Percentiles rank a stretch among this genome's conserved stretches.
Evolutionary conservation across 2,797 vertebrate species (phyloP).

Genomic region (Takifugu rubripes): DNA sequence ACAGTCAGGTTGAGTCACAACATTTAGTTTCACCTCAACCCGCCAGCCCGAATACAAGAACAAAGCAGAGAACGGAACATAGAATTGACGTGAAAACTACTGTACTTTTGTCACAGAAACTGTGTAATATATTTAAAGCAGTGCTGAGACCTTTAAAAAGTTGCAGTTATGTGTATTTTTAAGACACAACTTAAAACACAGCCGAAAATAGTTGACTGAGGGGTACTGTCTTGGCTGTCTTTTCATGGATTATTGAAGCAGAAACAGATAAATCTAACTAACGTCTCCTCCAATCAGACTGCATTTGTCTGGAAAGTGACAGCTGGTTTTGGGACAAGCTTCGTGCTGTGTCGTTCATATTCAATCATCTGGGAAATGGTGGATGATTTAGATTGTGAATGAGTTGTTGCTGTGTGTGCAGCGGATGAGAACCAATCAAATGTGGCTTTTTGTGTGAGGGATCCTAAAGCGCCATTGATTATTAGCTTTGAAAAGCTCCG

Average conservation of each 20-base stretch:
- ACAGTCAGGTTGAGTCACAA: conserved; percentile 49
- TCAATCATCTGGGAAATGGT: conserved; percentile 47
- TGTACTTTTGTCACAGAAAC: conserved; percentile 10
- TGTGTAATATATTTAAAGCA: neutral
- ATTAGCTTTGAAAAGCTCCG: conserved; percentile 22
- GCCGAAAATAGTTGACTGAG: conserved; percentile 15
- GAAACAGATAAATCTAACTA: conserved; percentile 43
- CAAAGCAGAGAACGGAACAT: conserved; percentile 19
- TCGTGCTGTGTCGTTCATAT: conserved; percentile 44
- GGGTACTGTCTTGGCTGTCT: conserved; percentile 21
- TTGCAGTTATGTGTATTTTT: no score
- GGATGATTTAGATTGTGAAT: conserved; percentile 22
- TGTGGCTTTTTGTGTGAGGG: neutral
- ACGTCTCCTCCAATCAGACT: conserved; percentile 31
- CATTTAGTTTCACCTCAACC: conserved; percentile 43
- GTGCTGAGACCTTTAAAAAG: no score
- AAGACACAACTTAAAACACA: conserved; percentile 3
- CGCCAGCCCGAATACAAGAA: conserved; percentile 38
- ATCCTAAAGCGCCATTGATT: conserved; percentile 20
- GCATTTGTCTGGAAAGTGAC: conserved; percentile 30
- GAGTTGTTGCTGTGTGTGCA: conserved; percentile 7
- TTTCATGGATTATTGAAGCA: conserved; percentile 58
- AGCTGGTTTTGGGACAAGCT: conserved; percentile 2
- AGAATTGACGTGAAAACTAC: conserved; percentile 2
- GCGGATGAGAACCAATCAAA: neutral